These are phyloP conservation scores for Lucilia sericata DNA, from an alignment of 1,140 invertebrate genomes.

Conservation along the genomic window DNA sequence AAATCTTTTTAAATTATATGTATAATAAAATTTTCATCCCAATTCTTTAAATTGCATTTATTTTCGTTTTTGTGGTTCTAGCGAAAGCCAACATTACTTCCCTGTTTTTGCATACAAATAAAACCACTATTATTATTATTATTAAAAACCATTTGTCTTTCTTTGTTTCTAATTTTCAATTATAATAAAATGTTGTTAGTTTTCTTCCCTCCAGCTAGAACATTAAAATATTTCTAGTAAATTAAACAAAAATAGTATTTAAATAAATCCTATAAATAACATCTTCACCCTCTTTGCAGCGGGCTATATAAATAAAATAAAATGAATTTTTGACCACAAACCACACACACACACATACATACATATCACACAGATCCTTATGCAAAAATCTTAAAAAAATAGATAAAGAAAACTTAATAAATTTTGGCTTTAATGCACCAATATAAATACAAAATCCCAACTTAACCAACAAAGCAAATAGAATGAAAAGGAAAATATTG, in stretches of 20 bases:
- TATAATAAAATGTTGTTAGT: background rate
- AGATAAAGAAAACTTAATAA: conserved; percentile 6
- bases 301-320: background rate
- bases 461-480: background rate
- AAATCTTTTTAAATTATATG: too few relatives aligned
- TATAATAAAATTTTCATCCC: too few relatives aligned
- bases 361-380: background rate
- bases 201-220: background rate
- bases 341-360: background rate
- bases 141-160: conserved; percentile 4
- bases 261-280: conserved; percentile 10
- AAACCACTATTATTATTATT: too few relatives aligned
- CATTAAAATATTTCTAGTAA: conserved; percentile 4
- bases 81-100: too few relatives aligned
- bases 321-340: conserved; percentile 9
- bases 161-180: background rate
- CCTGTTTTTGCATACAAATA: too few relatives aligned
- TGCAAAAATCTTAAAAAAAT: background rate
- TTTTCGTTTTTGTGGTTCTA: too few relatives aligned
- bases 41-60: too few relatives aligned
- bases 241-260: conserved; percentile 9
- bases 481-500: background rate
- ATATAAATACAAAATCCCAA: background rate
- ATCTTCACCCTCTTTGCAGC: background rate
- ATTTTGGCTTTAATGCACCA: conserved; percentile 6